Evolutionary conservation across 1,140 invertebrate genomes (phyloP), one percentile per base, ranked within the genome.

Genomic region (Pollicipes pollicipes): DNA sequence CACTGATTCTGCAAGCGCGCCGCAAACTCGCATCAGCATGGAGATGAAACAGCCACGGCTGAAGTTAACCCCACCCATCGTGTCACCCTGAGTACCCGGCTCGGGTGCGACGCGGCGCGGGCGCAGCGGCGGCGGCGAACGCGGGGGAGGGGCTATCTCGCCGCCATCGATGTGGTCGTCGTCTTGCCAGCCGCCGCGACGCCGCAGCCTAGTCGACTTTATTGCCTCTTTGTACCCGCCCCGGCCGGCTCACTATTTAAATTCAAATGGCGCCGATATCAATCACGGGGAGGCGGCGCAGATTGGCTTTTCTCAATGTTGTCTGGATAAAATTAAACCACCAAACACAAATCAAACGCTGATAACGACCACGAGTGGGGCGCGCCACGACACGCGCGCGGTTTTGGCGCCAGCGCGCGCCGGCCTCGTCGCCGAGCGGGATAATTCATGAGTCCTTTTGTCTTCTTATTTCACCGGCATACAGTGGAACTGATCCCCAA

Each of bases 401-500:
- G 6, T 21, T n/a, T n/a, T n/a, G n/a, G n/a, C n/a, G n/a, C n/a
- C 13, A 10, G 21, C 45, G 45, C 17, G 45, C 45, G 8, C 2
- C 45, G 45, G 45, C 45, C 24, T 58, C 45, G 45, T 58, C 45
- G 45, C 45, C n/a, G n/a, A n/a, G 6, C 45, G 45, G 45, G 45
- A 58, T 58, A 58, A 58, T 58, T 58, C 45, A 58, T 58, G 45
- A 58, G 45, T 58, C 45, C 45, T 58, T n/a, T 58, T 58, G 45
- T 58, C 45, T 58, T 58, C 45, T 58, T 58, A 58, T 58, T 58
- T 58, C 45, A 21, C 45, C 45, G 45, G 45, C 45, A 58, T 58
- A 58, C 10, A 58, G 45, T 58, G 21, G 45, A 58, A 58, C 45
- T 58, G 45, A 58, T 58, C 45, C 45, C 45, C 45, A 58, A 58